phyloP scores from a whole-genome alignment of 2,888 invertebrate genomes.

The Rhodophaea formosa region DNA sequence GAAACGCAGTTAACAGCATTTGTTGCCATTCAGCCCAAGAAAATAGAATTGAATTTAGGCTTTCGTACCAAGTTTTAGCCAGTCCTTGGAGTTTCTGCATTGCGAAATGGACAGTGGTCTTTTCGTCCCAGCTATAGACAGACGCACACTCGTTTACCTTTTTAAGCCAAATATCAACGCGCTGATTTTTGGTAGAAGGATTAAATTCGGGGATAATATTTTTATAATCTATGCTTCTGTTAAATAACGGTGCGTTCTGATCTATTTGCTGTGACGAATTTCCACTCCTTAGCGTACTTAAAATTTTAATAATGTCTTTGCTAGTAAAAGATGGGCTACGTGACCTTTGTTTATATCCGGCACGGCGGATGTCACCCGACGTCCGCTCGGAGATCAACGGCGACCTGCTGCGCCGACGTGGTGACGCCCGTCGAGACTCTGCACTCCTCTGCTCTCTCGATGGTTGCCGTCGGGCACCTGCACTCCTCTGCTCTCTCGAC shows the following conservation, averaged over 20 bases:
- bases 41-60: background rate
- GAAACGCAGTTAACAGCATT: background rate
- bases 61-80: slow-evolving; percentile 13
- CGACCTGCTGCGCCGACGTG: background rate
- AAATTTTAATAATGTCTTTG: background rate
- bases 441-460: no score
- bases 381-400: background rate
- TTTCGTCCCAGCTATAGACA: slow-evolving; percentile 3
- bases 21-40: slow-evolving; percentile 1
- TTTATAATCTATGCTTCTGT: no score
- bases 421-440: background rate
- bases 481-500: no score
- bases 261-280: background rate
- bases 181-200: slow-evolving; percentile 4
- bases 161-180: background rate
- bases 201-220: background rate
- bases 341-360: background rate
- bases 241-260: background rate
- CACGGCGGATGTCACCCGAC: slow-evolving; percentile 1
- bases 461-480: no score
- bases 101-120: slow-evolving; percentile 3
- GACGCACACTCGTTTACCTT: slow-evolving; percentile 11
- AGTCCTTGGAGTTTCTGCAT: slow-evolving; percentile 11
- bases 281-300: background rate
- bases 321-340: background rate